A percentile compares a stretch with the other conserved stretches of the same genome.
Conservation (phyloP, 2,888 invertebrate species). For the Apodemia zela region DNA sequence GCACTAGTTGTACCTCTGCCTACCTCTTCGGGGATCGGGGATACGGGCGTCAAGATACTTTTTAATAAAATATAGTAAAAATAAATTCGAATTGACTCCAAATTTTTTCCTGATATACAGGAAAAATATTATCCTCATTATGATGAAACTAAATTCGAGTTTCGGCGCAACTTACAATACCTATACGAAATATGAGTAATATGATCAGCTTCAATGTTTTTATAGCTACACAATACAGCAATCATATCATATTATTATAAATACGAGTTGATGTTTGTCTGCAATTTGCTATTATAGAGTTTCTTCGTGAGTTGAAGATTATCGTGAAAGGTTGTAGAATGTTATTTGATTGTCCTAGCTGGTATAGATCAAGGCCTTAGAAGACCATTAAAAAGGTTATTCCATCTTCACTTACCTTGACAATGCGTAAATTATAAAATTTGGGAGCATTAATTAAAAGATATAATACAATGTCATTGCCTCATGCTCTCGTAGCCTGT, state of each 20-base stretch:
- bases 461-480: too few relatives aligned
- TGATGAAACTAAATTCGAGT: too few relatives aligned
- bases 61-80: too few relatives aligned
- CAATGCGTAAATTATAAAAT: neutral
- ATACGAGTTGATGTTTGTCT: slow-evolving; percentile 1
- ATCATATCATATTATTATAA: slow-evolving; percentile 13
- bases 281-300: neutral
- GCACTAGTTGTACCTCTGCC: too few relatives aligned
- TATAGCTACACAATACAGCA: neutral
- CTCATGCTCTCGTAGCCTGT: too few relatives aligned
- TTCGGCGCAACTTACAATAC: too few relatives aligned
- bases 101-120: too few relatives aligned
- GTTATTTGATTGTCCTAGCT: slow-evolving; percentile 32
- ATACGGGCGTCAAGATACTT: too few relatives aligned
- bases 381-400: slow-evolving; percentile 19
- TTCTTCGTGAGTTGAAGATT: slow-evolving; percentile 35
- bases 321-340: slow-evolving; percentile 41
- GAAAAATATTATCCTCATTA: too few relatives aligned
- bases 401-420: neutral
- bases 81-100: too few relatives aligned
- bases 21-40: too few relatives aligned
- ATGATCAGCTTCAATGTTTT: neutral
- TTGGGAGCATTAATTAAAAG: too few relatives aligned
- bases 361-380: slow-evolving; percentile 58
- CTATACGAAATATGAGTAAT: neutral